A percentile compares a stretch with the other conserved stretches of the same genome.
Conservation (phyloP, 1,140 invertebrate species). For the Cotesia chilonis region DNA sequence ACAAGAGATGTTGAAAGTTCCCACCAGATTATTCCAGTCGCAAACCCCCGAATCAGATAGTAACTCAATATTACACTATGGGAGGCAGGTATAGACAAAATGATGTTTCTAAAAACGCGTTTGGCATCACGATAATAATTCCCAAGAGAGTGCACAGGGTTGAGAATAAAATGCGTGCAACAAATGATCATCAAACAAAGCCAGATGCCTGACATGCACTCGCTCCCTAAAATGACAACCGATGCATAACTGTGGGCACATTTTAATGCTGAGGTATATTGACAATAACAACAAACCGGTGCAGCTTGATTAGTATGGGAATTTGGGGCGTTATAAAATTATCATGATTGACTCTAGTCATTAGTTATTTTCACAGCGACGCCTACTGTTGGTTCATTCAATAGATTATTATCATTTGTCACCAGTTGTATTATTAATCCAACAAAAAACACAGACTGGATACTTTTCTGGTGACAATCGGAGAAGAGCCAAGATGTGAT, state of each 20-base stretch:
- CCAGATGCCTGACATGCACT: not conserved
- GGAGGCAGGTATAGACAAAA: constrained; percentile 1
- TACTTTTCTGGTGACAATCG: not conserved
- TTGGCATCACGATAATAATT: not conserved
- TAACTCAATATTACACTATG: too few relatives aligned
- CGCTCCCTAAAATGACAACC: not conserved
- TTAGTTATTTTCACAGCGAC: too few relatives aligned
- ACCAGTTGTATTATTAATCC: not conserved
- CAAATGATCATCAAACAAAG: not conserved
- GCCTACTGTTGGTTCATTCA: not conserved
- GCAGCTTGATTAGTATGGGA: not conserved
- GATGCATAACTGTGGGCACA: constrained; percentile 1
- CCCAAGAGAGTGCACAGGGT: not conserved
- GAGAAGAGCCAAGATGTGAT: constrained; percentile 32
- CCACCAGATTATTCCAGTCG: not conserved
- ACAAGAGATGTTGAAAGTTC: not conserved
- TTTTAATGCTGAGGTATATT: not conserved
- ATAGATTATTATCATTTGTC: constrained; percentile 5
- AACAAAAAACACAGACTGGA: not conserved
- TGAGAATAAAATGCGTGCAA: not conserved
- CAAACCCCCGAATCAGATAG: constrained; percentile 12
- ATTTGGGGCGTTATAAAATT: too few relatives aligned
- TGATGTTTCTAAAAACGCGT: not conserved
- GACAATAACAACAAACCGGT: not conserved
- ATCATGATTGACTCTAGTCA: too few relatives aligned